Evolutionary conservation across 2,797 vertebrate species (phyloP), one percentile per base, ranked within the genome.

Genomic region (Parauchenoglanis punctatus): DNA sequence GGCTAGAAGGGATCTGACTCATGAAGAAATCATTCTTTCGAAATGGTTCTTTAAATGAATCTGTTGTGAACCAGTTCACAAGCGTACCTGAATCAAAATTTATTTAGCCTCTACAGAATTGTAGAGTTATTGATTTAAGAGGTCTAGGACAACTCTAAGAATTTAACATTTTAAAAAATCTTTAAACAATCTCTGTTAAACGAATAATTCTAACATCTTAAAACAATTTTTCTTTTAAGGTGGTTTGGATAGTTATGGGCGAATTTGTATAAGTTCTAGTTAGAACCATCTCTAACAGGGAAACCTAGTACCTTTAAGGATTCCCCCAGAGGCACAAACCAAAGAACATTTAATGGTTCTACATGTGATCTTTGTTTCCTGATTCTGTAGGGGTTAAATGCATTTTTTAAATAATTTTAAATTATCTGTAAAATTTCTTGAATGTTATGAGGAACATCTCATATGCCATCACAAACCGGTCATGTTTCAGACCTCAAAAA

Each of bases 381-480:
- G 25, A 25, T 20, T 35, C 20, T 44, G 28, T 3, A 78, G 7
- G 54, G 17, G 20, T 35, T 35, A 78, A 80, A 7, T 23, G 2
- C 40, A 13, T 44, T 58, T 78, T 59, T 7, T 1, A 40, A 44
- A 81, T 25, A 44, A 81, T 15, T 61, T 81, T 46, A 81, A 44
- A 63, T 4, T 8, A 20, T 23, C 56, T 81, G 40, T 49, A 49
- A 63, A 46, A 63, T 65, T 63, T 2, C 40, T 81, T 46, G 8
- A 61, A 44, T 44, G 6, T 44, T 7, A 20, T n/a, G 5, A 63
- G 20, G 44, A 63, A 28, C 40, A 63, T 63, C 40, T 70, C 25
- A 40, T 85, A 90, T 63, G 78, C 25, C 25, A 83, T 61, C n/a
- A 83, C 72, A 87, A 90, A 56, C 56, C 7, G 49, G 80, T 89